phyloP scores from a whole-genome alignment of 1,140 invertebrate genomes.

The Scylla paramamosain region DNA sequence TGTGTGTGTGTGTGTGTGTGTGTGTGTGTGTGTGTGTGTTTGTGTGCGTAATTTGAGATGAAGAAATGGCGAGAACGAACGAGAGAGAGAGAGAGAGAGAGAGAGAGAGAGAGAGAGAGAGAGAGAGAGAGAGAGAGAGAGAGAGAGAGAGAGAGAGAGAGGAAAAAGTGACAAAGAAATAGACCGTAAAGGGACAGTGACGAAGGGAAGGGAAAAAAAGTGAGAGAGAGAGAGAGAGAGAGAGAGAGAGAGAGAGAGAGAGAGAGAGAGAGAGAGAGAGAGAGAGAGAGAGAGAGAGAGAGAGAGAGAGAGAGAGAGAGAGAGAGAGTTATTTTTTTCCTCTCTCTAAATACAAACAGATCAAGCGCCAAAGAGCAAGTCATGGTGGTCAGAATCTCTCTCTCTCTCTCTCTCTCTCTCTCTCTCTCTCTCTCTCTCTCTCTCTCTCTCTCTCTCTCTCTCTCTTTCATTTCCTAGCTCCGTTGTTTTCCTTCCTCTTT shows the following conservation, averaged over 20 bases:
- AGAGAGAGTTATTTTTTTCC: too few species aligned
- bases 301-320: too few species aligned
- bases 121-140: neutral
- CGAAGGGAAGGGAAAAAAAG: neutral
- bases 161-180: neutral
- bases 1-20: too few species aligned
- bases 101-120: constrained; percentile 27
- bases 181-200: neutral
- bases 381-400: neutral
- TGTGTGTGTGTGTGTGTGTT: too few species aligned
- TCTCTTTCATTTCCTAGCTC: neutral
- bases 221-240: neutral
- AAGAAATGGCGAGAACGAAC: too few species aligned
- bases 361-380: too few species aligned
- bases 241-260: too few species aligned
- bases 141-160: neutral
- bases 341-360: too few species aligned
- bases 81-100: neutral
- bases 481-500: neutral
- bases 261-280: neutral
- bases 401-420: constrained; percentile 50
- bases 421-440: constrained; percentile 48
- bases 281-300: neutral
- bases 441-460: constrained; percentile 53
- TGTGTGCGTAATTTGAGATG: too few species aligned